A percentile compares a stretch with the other conserved stretches of the same genome.
phyloP scores from a whole-genome alignment of 2,888 invertebrate genomes.

The Taenaris catops region DNA sequence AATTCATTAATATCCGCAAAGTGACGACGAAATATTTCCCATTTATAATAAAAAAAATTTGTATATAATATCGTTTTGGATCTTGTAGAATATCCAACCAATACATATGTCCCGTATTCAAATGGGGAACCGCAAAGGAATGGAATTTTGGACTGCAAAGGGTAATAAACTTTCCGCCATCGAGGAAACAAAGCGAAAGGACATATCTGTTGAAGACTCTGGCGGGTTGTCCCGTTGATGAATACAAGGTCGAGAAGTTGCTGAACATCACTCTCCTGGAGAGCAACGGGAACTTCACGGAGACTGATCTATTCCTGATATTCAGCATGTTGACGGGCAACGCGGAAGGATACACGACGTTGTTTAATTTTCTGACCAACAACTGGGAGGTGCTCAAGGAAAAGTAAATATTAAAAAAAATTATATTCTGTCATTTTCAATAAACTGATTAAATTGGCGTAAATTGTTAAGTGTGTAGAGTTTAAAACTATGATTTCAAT shows the following conservation, averaged over 20 bases:
- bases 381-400: conserved; percentile 85
- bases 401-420: conserved; percentile 81
- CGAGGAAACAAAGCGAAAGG: conserved; percentile 85
- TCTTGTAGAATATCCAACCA: conserved; percentile 88
- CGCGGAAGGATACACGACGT: conserved; percentile 84
- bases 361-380: conserved; percentile 85
- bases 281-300: conserved; percentile 85
- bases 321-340: conserved; percentile 87
- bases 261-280: conserved; percentile 85
- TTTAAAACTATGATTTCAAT: too few species aligned
- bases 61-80: too few species aligned
- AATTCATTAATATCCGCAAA: too few species aligned
- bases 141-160: conserved; percentile 91
- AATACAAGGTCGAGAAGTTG: conserved; percentile 81
- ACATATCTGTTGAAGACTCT: conserved; percentile 88
- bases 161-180: conserved; percentile 86
- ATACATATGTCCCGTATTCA: conserved; percentile 89
- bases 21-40: too few species aligned
- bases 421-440: too few species aligned
- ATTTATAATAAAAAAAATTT: too few species aligned
- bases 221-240: conserved; percentile 88
- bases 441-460: too few species aligned
- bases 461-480: too few species aligned
- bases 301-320: conserved; percentile 86
- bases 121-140: conserved; percentile 88